Evolutionary conservation across 2,797 vertebrate genomes (phyloP).

Genomic region (Sebastes itinus): DNA sequence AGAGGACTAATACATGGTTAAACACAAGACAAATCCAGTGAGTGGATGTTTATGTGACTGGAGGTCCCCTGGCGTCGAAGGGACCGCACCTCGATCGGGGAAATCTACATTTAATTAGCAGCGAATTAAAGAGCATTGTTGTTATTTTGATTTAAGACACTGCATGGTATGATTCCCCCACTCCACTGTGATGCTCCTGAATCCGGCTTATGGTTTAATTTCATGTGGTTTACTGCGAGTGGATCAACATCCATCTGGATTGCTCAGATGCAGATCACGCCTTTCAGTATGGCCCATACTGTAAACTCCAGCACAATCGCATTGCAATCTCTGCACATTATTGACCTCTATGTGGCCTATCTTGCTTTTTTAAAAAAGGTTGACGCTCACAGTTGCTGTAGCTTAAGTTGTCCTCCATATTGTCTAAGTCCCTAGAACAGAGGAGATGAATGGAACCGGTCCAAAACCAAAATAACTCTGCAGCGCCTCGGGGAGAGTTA

Average conservation of each 20-base stretch:
- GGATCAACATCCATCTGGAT: constrained; percentile 76
- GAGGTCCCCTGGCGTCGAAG: constrained; percentile 55
- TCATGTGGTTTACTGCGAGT: constrained; percentile 71
- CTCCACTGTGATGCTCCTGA: constrained; percentile 53
- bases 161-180: constrained; percentile 55
- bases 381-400: constrained; percentile 12
- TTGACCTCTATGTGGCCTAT: constrained; percentile 22
- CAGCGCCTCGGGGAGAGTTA: constrained; percentile 41
- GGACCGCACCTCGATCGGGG: constrained; percentile 59
- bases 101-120: constrained; percentile 82
- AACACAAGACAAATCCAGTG: constrained; percentile 73
- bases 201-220: constrained; percentile 71
- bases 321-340: constrained; percentile 21
- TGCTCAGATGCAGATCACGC: constrained; percentile 46
- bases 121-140: constrained; percentile 82
- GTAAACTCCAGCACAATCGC: constrained; percentile 35
- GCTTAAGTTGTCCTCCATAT: constrained; percentile 50
- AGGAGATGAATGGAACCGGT: constrained; percentile 51
- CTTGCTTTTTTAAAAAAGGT: neutral
- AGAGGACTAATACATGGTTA: constrained; percentile 70
- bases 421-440: constrained; percentile 55
- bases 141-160: constrained; percentile 82
- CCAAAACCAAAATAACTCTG: constrained; percentile 65
- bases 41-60: constrained; percentile 66
- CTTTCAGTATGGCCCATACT: constrained; percentile 26